Percentiles rank a stretch among this genome's conserved stretches.
phyloP scores from a whole-genome alignment of 1,140 invertebrate species.

The Homalodisca vitripennis region DNA sequence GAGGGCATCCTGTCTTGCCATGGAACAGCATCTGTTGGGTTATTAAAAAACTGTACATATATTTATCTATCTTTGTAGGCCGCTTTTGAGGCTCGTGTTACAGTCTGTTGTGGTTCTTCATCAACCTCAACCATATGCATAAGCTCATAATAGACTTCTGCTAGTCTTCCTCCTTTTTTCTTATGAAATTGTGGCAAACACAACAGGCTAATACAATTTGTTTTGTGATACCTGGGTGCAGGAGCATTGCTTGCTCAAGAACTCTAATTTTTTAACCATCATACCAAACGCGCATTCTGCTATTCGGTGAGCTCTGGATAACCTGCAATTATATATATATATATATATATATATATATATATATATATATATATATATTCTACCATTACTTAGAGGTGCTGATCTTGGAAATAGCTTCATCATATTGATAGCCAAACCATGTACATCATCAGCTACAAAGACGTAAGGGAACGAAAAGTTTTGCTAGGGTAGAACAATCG shows the following conservation, averaged over 20 bases:
- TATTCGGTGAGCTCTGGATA: background rate
- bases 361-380: too few relatives aligned
- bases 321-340: too few relatives aligned
- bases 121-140: conserved; percentile 6
- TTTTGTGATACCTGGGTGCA: conserved; percentile 9
- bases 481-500: background rate
- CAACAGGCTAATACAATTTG: conserved; percentile 14
- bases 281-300: background rate
- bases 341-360: too few relatives aligned
- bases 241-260: conserved; percentile 1
- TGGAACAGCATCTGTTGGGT: conserved; percentile 1
- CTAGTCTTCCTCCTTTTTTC: background rate
- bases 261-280: too few relatives aligned
- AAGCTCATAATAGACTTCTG: conserved; percentile 1
- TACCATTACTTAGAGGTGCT: too few relatives aligned
- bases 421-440: too few relatives aligned
- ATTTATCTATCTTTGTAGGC: background rate
- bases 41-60: conserved; percentile 5
- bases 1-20: conserved; percentile 10
- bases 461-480: conserved; percentile 13
- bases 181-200: conserved; percentile 10
- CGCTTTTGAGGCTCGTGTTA: conserved; percentile 1
- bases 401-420: too few relatives aligned
- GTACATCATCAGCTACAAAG: conserved; percentile 9
- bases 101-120: background rate